Percentiles rank a stretch among this genome's conserved stretches.
Evolutionary conservation across 2,797 vertebrate genomes (phyloP).

Genomic region (Taenioides sp.): DNA sequence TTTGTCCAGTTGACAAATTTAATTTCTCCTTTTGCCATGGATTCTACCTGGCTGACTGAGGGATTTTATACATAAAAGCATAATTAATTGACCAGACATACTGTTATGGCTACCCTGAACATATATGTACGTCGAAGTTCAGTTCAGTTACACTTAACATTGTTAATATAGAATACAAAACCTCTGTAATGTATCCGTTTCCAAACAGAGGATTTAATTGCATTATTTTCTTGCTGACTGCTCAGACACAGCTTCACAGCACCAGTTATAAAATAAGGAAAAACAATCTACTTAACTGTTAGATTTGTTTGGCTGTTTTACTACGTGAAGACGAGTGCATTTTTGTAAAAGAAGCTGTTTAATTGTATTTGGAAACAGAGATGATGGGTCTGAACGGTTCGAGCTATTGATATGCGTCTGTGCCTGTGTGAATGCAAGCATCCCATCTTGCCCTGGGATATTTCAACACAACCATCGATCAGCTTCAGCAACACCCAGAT

Average conservation of each 20-base stretch:
- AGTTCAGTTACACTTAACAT: slow-evolving; percentile 8
- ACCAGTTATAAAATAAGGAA: slow-evolving; percentile 5
- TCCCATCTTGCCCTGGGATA: slow-evolving; percentile 85
- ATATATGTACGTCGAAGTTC: slow-evolving; percentile 3
- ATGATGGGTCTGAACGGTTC: slow-evolving; percentile 76
- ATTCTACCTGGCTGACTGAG: too few relatives aligned
- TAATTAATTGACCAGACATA: slow-evolving; percentile 10
- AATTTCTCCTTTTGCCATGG: too few relatives aligned
- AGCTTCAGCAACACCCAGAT: slow-evolving; percentile 80
- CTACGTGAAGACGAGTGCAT: slow-evolving; percentile 38
- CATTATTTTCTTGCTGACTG: slow-evolving; percentile 4
- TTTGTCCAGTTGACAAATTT: too few relatives aligned
- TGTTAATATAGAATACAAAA: slow-evolving; percentile 9
- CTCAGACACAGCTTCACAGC: background rate
- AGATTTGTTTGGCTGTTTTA: slow-evolving; percentile 44
- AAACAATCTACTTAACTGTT: slow-evolving; percentile 29
- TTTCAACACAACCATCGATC: slow-evolving; percentile 89
- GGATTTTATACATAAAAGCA: background rate
- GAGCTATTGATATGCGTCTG: slow-evolving; percentile 85
- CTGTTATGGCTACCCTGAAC: slow-evolving; percentile 6
- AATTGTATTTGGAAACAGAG: slow-evolving; percentile 89
- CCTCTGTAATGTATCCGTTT: slow-evolving; percentile 5
- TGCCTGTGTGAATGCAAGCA: slow-evolving; percentile 82
- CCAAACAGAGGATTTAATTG: slow-evolving; percentile 9
- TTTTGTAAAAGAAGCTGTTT: slow-evolving; percentile 74